phyloP scores from a whole-genome alignment of 1,140 invertebrate species.

The Micrasema minimum region DNA sequence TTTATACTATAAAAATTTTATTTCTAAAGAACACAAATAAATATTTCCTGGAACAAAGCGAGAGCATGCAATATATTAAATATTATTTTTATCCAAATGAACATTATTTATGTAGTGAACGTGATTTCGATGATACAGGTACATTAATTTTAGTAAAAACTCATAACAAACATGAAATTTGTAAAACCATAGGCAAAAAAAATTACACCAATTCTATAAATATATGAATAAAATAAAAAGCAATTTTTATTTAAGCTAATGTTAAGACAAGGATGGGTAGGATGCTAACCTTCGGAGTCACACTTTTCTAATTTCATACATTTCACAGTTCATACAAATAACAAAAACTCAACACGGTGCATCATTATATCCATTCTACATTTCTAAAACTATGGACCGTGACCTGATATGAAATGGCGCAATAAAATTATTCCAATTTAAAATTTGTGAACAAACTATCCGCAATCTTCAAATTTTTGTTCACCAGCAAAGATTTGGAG shows the following conservation, averaged over 20 bases:
- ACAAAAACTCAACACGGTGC: no score
- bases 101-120: neutral
- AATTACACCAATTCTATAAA: conserved; percentile 29
- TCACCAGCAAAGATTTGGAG: conserved; percentile 8
- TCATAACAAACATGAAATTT: conserved; percentile 27
- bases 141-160: conserved; percentile 16
- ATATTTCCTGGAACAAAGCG: conserved; percentile 20
- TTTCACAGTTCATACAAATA: no score
- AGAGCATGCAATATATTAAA: conserved; percentile 13
- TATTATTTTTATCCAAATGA: neutral
- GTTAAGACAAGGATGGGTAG: conserved; percentile 10
- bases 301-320: no score
- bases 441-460: conserved; percentile 14
- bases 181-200: conserved; percentile 24
- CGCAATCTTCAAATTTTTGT: conserved; percentile 13
- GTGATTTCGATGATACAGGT: neutral
- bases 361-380: no score
- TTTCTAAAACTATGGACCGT: no score
- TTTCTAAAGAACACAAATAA: no score
- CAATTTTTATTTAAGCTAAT: conserved; percentile 32
- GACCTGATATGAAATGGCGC: no score
- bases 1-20: no score
- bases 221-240: conserved; percentile 16
- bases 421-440: conserved; percentile 17
- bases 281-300: conserved; percentile 7